Base-by-base conservation (phyloP, 2,797 vertebrate species). In the Fundulus diaphanus region DNA sequence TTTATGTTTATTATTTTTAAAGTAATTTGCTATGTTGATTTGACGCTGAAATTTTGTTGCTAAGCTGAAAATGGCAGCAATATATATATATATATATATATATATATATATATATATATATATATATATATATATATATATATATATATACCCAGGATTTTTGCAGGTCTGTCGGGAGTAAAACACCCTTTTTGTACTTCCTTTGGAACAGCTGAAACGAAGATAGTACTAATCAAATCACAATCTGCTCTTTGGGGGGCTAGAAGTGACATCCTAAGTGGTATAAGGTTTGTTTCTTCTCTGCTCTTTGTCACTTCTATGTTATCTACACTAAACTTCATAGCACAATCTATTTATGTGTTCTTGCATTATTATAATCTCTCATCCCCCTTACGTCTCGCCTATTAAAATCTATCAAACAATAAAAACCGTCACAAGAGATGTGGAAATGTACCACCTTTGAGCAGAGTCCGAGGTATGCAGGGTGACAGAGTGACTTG, bases 131-230 rank as follows among this genome's bases (percentile, higher is more conserved):
- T 42, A 42, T 42, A 42, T 42, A 42, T 42, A 42, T 42, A 42
- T 42, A 42, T 42, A 42, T 42, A 42, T 42, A 42, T 42, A 42
- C 11, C n/a, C n/a, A n/a, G n/a, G n/a, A n/a, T n/a, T n/a, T n/a
- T n/a, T n/a, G n/a, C n/a, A n/a, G n/a, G n/a, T n/a, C n/a, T n/a
- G n/a, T n/a, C n/a, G n/a, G 20, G 65, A 80, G 76, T 81, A 79
- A 89, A 86, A 89, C 69, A 73, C 74, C 73, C 12, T 67, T 84
- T 87, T 85, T 84, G 71, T 76, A 83, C 73, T 73, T 87, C 48
- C 16, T 84, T 71, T n/a, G 12, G 2, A 63, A 76, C 68, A 80
- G 31, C 56, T 44, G 63, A 74, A 51, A 44, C 52, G 72, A 74
- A 74, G 57, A 74, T 82, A 3, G 65, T 82, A 80, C 78, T 79